These are phyloP conservation scores for Pelosia muscerda DNA, from an alignment of 2,888 invertebrate species.

Conservation along the genomic window DNA sequence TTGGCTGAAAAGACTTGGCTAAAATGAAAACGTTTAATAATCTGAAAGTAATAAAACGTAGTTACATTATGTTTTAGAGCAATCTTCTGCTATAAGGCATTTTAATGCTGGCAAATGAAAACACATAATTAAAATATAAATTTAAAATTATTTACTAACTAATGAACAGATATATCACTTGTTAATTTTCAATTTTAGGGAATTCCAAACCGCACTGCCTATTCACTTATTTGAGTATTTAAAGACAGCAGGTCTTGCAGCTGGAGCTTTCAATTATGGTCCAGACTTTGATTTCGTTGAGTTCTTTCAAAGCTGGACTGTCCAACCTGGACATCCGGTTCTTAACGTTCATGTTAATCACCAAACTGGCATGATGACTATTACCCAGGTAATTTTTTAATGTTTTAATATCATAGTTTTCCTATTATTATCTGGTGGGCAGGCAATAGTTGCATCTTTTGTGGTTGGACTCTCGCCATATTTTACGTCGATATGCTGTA, in stretches of 20 bases:
- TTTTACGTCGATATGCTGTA: too few relatives aligned
- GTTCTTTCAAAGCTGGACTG: slow-evolving; percentile 84
- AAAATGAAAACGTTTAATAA: too few relatives aligned
- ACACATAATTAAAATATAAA: too few relatives aligned
- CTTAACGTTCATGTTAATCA: slow-evolving; percentile 84
- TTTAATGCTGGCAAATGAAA: too few relatives aligned
- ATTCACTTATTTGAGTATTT: slow-evolving; percentile 82
- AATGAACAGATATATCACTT: not conserved
- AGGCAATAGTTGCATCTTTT: not conserved
- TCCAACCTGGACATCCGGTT: slow-evolving; percentile 88
- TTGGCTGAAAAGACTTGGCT: too few relatives aligned
- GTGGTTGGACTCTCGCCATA: too few relatives aligned
- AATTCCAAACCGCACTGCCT: slow-evolving; percentile 78
- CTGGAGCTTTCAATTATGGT: slow-evolving; percentile 69
- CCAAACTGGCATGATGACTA: slow-evolving; percentile 67
- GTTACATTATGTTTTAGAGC: too few relatives aligned
- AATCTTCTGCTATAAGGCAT: too few relatives aligned
- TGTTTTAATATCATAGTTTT: not conserved
- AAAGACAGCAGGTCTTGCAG: slow-evolving; percentile 60
- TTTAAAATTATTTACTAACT: not conserved
- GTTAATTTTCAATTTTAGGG: slow-evolving; percentile 52
- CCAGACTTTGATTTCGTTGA: slow-evolving; percentile 71
- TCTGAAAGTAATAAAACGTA: too few relatives aligned
- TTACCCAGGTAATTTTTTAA: slow-evolving; percentile 73
- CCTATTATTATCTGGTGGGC: not conserved